Percentiles rank a stretch among this genome's conserved stretches.
Conservation (phyloP, 2,888 invertebrate species). For the Lepetodrilus schrolli region DNA sequence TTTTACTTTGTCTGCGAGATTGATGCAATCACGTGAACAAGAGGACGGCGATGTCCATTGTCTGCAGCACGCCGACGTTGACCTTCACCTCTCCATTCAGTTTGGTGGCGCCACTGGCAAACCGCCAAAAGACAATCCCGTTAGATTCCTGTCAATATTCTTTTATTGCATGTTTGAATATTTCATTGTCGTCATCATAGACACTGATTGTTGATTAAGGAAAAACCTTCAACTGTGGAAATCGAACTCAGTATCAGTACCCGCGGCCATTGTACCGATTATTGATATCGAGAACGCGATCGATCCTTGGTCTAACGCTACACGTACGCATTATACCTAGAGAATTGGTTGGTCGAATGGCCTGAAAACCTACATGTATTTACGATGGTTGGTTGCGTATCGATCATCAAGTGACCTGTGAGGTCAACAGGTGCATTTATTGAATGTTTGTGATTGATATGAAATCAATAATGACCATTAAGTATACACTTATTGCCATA, state of each 20-base stretch:
- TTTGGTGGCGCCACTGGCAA: neutral
- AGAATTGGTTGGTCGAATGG: neutral
- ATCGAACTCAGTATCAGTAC: neutral
- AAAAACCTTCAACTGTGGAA: neutral
- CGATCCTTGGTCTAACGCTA: no score
- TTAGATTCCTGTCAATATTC: neutral
- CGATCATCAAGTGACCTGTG: neutral
- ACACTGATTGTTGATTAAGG: neutral
- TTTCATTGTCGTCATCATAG: neutral
- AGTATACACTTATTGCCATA: no score
- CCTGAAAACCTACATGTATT: neutral
- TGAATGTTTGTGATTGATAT: neutral
- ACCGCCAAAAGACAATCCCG: neutral
- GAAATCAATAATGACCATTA: no score
- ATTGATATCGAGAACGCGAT: no score
- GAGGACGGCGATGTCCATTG: no score
- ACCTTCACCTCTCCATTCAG: neutral
- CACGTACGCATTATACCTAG: neutral
- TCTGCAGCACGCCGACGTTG: neutral
- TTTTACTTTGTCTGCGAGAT: no score
- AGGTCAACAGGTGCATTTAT: neutral
- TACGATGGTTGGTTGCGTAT: neutral
- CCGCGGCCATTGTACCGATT: neutral
- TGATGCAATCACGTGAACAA: no score
- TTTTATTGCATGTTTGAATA: conserved; percentile 12